Conservation (phyloP, 2,888 invertebrate genomes). For the Empis stercorea region DNA sequence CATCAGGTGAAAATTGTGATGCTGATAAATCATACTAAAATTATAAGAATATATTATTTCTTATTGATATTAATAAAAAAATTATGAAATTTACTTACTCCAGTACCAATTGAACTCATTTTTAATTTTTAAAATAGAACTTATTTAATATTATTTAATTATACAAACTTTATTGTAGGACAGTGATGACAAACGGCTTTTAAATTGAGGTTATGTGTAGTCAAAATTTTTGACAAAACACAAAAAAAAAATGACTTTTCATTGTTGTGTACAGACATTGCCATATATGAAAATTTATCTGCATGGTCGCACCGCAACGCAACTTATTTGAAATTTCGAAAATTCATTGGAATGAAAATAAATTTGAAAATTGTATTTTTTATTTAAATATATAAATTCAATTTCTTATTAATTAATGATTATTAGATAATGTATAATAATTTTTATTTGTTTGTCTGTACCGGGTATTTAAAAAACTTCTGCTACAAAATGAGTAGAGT, state of each 20-base stretch:
- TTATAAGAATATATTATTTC: conserved; percentile 23
- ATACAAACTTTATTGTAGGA: conserved; percentile 8
- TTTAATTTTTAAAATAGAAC: conserved; percentile 19
- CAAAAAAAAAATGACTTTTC: conserved; percentile 20
- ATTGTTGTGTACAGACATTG: conserved; percentile 9
- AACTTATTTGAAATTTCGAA: too few relatives aligned
- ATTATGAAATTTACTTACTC: conserved; percentile 48
- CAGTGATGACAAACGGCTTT: conserved; percentile 32
- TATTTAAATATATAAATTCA: too few relatives aligned
- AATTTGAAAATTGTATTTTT: too few relatives aligned
- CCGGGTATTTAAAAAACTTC: too few relatives aligned
- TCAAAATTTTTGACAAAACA: conserved; percentile 15
- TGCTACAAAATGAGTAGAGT: too few relatives aligned
- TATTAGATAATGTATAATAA: too few relatives aligned
- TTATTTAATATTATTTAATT: conserved; percentile 4
- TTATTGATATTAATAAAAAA: not conserved
- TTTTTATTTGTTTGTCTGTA: too few relatives aligned
- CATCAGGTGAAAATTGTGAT: conserved; percentile 99
- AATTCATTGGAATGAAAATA: too few relatives aligned
- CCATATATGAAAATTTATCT: too few relatives aligned
- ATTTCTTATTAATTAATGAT: too few relatives aligned
- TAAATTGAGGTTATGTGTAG: conserved; percentile 16
- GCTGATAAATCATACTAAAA: conserved; percentile 94
- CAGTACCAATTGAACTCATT: conserved; percentile 94
- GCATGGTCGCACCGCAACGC: too few relatives aligned